phyloP scores from a whole-genome alignment of 2,113 vertebrate species.

The Eubucco bourcierii region DNA sequence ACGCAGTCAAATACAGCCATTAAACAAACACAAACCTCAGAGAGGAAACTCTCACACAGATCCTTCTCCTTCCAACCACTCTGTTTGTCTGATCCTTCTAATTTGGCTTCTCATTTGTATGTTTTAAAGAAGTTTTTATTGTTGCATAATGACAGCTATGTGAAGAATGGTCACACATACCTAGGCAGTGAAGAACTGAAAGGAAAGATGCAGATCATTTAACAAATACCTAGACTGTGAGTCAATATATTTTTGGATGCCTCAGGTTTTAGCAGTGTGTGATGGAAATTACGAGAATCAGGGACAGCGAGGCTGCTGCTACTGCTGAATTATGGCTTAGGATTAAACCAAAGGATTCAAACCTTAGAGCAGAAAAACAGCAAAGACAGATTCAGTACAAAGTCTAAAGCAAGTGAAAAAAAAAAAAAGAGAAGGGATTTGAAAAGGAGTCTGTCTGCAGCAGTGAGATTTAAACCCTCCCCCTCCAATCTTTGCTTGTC shows the following conservation, averaged over 20 bases:
- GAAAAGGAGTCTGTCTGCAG: background rate
- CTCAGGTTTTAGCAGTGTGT: constrained; percentile 53
- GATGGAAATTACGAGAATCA: constrained; percentile 68
- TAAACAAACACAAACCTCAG: background rate
- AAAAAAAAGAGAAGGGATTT: background rate
- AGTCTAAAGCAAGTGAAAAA: background rate
- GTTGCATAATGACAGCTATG: constrained; percentile 58
- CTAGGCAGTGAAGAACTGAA: constrained; percentile 68
- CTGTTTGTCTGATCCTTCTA: background rate
- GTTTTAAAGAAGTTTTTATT: constrained; percentile 50
- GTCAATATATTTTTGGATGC: constrained; percentile 61
- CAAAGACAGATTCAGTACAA: background rate
- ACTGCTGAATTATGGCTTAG: constrained; percentile 69
- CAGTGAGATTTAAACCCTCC: background rate
- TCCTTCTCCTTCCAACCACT: background rate
- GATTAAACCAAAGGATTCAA: constrained; percentile 63
- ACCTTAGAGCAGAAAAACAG: constrained; percentile 43
- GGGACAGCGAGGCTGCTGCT: constrained; percentile 25
- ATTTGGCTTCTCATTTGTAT: constrained; percentile 7
- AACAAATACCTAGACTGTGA: constrained; percentile 78
- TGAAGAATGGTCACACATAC: constrained; percentile 67
- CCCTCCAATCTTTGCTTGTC: background rate
- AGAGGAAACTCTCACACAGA: background rate
- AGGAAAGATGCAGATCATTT: constrained; percentile 70
- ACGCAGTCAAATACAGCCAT: background rate